A percentile compares a stretch with the other conserved stretches of the same genome.
phyloP scores from a whole-genome alignment of 2,888 invertebrate genomes.

The Leptinotarsa rubiginosa region DNA sequence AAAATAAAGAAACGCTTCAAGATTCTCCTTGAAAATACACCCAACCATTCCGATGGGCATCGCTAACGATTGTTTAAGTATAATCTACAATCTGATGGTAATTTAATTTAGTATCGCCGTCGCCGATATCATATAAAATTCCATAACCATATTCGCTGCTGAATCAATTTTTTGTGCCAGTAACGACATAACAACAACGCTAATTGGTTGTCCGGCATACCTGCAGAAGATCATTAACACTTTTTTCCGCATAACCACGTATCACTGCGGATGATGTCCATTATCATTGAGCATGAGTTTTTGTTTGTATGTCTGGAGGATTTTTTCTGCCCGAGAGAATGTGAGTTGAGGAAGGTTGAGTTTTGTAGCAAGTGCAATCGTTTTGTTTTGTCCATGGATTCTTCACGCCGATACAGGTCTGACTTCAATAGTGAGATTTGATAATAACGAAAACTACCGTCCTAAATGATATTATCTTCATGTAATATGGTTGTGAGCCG shows the following conservation, averaged over 20 bases:
- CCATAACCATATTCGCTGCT: conserved; percentile 13
- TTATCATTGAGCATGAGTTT: conserved; percentile 16
- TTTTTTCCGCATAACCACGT: conserved; percentile 26
- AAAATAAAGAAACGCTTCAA: not conserved
- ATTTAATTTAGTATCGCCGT: conserved; percentile 6
- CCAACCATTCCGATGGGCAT: not conserved
- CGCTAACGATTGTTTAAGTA: not conserved
- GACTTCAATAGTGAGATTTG: too few relatives aligned
- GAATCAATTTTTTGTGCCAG: conserved; percentile 25
- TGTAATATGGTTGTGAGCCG: too few relatives aligned
- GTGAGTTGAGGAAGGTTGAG: not conserved
- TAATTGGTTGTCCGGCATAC: conserved; percentile 34
- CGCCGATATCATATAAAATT: conserved; percentile 14
- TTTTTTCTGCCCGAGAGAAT: not conserved
- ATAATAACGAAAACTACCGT: too few relatives aligned
- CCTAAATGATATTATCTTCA: too few relatives aligned
- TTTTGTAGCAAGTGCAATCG: not conserved
- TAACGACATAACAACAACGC: conserved; percentile 33
- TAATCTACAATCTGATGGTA: conserved; percentile 1
- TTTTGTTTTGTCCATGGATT: too few relatives aligned
- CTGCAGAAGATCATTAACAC: conserved; percentile 39
- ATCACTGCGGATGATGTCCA: conserved; percentile 22
- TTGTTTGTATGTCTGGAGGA: conserved; percentile 13
- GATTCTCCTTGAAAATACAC: not conserved
- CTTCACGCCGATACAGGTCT: too few relatives aligned